Conservation (phyloP, 2,797 vertebrate genomes). For the Epinephelus coioides region DNA sequence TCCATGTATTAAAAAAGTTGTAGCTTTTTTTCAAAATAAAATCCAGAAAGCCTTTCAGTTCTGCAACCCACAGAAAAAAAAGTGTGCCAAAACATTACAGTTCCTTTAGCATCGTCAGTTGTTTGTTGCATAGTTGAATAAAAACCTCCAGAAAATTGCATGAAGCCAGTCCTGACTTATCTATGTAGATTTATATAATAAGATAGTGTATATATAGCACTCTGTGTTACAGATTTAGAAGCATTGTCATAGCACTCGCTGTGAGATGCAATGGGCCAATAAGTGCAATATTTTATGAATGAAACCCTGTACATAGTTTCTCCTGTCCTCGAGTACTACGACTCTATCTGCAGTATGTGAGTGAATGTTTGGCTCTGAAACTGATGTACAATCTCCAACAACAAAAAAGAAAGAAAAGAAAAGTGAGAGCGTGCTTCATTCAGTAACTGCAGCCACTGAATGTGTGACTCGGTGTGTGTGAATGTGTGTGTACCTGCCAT, state of each 20-base stretch:
- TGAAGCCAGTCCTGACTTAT: constrained; percentile 77
- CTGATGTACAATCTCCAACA: constrained; percentile 41
- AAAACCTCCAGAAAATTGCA: constrained; percentile 77
- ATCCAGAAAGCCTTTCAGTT: constrained; percentile 53
- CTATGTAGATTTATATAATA: constrained; percentile 87
- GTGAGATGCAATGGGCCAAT: constrained; percentile 97
- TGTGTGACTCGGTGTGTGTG: constrained; percentile 38
- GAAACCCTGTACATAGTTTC: constrained; percentile 93
- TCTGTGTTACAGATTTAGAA: constrained; percentile 88
- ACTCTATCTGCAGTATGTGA: constrained; percentile 80
- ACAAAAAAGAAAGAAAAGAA: constrained; percentile 4
- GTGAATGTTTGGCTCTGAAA: constrained; percentile 61
- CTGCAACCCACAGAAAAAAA: constrained; percentile 31
- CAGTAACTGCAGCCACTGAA: constrained; percentile 52
- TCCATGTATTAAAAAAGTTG: constrained; percentile 25
- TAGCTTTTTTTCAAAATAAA: constrained; percentile 46
- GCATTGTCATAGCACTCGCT: constrained; percentile 88
- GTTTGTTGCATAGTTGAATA: constrained; percentile 84
- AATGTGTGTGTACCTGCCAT: constrained; percentile 62
- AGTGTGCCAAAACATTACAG: constrained; percentile 75
- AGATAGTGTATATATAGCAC: constrained; percentile 79
- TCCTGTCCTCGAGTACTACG: constrained; percentile 82
- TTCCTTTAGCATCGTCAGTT: constrained; percentile 69
- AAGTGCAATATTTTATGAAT: constrained; percentile 99
- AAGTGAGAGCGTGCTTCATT: constrained; percentile 47